Percentiles rank a stretch among this genome's conserved stretches.
Conservation (phyloP, 2,888 invertebrate species). For the Rhimphoctona megacephalus region DNA sequence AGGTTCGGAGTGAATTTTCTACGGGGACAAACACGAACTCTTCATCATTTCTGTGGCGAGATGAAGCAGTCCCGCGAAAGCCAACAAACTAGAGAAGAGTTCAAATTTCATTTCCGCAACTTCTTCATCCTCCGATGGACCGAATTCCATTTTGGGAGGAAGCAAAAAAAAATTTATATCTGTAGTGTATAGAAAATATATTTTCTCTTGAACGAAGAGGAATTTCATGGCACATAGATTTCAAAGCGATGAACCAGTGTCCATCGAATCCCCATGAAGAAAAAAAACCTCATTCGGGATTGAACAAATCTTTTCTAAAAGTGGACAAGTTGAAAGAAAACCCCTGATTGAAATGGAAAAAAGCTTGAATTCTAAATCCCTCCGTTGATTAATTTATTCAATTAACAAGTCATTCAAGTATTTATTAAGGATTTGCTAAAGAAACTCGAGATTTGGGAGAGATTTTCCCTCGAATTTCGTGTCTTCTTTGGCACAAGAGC, state of each 20-base stretch:
- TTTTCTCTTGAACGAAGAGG: not conserved
- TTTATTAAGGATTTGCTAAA: conserved; percentile 7
- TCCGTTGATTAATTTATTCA: conserved; percentile 12
- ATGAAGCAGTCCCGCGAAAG: conserved; percentile 42
- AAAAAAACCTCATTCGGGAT: not conserved
- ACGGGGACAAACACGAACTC: conserved; percentile 53
- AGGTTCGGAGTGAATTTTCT: conserved; percentile 56
- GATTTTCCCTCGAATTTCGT: conserved; percentile 27
- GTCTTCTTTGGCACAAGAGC: conserved; percentile 24
- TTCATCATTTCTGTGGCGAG: conserved; percentile 32
- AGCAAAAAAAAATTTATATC: not conserved
- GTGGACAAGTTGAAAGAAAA: not conserved
- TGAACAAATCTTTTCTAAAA: not conserved
- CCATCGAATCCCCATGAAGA: not conserved
- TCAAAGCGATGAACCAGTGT: not conserved
- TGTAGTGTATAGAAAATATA: conserved; percentile 6
- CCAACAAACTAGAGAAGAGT: conserved; percentile 64
- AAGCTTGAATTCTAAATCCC: not conserved
- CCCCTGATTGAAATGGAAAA: not conserved
- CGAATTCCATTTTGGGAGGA: not conserved
- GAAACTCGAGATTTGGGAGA: conserved; percentile 27
- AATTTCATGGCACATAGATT: not conserved
- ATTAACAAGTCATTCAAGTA: not conserved
- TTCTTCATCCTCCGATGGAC: conserved; percentile 66
- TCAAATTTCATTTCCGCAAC: conserved; percentile 71